Evolutionary conservation across 35 echinoderm and acorn worm genomes (phyloP).

Genomic region (Heliocidaris erythrogramma): DNA sequence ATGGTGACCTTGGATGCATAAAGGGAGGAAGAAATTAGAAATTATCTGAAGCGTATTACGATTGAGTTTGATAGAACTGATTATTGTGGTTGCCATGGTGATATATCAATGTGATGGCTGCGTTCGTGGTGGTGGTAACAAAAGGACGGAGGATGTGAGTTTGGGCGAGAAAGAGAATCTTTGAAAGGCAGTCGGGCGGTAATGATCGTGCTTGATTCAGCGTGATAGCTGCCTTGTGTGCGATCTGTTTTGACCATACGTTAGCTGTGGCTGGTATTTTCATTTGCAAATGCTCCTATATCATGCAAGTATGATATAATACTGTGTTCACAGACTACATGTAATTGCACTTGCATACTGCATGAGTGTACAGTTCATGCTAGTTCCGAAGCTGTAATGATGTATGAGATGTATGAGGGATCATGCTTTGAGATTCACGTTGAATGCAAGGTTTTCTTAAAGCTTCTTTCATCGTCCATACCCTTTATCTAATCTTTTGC

Average conservation of each 20-base stretch:
- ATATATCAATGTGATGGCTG: conserved; percentile 22
- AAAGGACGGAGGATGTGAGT: neutral
- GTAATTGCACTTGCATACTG: neutral
- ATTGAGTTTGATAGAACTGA: conserved; percentile 23
- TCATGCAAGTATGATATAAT: neutral
- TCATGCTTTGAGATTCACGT: no score
- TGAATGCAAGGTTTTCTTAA: no score
- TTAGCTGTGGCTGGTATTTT: neutral
- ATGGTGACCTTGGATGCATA: neutral
- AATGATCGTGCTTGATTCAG: neutral
- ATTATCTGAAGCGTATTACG: conserved; percentile 27
- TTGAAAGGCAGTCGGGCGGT: neutral
- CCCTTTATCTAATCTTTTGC: no score
- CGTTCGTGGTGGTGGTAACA: neutral
- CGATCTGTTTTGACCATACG: neutral
- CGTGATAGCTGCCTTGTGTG: neutral
- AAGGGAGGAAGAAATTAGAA: conserved; percentile 37
- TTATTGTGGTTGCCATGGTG: conserved; percentile 23
- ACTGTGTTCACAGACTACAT: neutral
- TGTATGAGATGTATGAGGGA: neutral
- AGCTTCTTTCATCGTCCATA: no score
- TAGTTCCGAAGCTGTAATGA: neutral
- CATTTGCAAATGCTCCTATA: neutral
- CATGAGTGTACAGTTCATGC: neutral
- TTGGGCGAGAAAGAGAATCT: neutral